Evolutionary conservation across 2,888 invertebrate genomes (phyloP).

Genomic region (Drosophila fungiperda): DNA sequence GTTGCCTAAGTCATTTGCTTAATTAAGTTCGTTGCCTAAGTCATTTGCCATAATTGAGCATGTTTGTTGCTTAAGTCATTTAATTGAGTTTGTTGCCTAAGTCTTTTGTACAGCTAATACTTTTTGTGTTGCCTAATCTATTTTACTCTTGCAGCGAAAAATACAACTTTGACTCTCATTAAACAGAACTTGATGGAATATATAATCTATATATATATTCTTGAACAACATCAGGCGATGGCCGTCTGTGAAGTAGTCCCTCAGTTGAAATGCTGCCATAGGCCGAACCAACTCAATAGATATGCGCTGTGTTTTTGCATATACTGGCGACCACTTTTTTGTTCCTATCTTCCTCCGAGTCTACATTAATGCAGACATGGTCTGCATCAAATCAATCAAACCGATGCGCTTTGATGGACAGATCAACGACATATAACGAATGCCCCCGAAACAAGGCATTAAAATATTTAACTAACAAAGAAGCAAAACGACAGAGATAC

Average conservation of each 20-base stretch:
- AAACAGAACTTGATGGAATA: not conserved
- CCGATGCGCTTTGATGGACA: constrained; percentile 73
- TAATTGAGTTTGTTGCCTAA: not conserved
- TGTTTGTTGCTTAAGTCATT: constrained; percentile 2
- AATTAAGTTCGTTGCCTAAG: constrained; percentile 21
- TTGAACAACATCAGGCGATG: not conserved
- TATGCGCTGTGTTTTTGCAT: not conserved
- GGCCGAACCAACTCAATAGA: not conserved
- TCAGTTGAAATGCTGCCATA: not conserved
- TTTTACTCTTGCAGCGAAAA: not conserved
- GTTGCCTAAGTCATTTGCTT: constrained; percentile 28
- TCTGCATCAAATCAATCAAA: constrained; percentile 76
- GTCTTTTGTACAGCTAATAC: not conserved
- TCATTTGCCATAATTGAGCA: not conserved
- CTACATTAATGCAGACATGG: constrained; percentile 6
- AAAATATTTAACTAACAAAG: constrained; percentile 75
- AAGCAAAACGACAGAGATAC: constrained; percentile 14
- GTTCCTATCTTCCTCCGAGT: not conserved
- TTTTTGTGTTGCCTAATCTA: constrained; percentile 10
- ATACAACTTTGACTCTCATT: not conserved
- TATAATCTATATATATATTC: not conserved
- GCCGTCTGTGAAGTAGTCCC: not conserved
- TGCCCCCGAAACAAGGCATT: constrained; percentile 40
- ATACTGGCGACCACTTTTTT: not conserved
- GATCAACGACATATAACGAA: constrained; percentile 64